Evolutionary conservation across 2,888 invertebrate species (phyloP).

Genomic region (Pyrgus malvae): DNA sequence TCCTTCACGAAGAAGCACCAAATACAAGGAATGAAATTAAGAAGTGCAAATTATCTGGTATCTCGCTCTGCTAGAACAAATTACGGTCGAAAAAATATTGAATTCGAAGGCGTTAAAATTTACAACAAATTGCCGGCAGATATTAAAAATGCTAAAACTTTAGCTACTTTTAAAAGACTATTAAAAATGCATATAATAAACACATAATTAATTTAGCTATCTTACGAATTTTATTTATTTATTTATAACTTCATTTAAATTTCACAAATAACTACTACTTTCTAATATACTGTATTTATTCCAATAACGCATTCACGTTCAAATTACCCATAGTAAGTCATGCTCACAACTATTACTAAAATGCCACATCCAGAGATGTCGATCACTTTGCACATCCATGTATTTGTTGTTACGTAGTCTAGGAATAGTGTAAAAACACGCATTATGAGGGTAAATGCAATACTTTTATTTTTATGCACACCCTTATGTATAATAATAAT

Average conservation of each 20-base stretch:
- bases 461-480: too few species aligned
- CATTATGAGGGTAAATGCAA: too few species aligned
- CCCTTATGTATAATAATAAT: too few species aligned
- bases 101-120: background rate
- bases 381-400: background rate
- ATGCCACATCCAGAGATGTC: background rate
- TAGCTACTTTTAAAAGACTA: background rate
- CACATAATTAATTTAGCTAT: background rate
- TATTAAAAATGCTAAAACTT: background rate
- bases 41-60: background rate
- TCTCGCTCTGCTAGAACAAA: background rate
- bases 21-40: background rate
- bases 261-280: background rate
- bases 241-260: background rate
- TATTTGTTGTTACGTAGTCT: too few species aligned
- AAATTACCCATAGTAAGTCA: background rate
- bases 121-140: background rate
- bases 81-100: background rate
- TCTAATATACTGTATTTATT: too few species aligned
- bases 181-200: background rate
- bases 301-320: background rate
- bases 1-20: constrained; percentile 20
- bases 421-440: too few species aligned
- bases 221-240: background rate
- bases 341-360: background rate